Evolutionary conservation across 2,113 vertebrate species (phyloP).

Genomic region (Cochlearius cochlearius): DNA sequence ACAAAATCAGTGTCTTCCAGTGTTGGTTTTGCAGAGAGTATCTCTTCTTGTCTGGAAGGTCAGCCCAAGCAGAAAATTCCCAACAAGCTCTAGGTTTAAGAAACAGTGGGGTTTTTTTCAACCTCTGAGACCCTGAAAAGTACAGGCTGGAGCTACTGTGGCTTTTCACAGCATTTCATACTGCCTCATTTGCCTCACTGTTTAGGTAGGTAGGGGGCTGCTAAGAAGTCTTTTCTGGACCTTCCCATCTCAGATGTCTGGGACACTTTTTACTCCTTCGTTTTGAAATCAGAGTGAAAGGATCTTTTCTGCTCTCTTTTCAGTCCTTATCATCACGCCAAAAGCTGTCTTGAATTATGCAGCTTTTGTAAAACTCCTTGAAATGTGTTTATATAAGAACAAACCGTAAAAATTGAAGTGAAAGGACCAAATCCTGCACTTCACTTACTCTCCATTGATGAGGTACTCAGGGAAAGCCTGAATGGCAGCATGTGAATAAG

Average conservation of each 20-base stretch:
- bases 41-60: not conserved
- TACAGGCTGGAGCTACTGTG: not conserved
- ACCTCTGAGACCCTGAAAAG: not conserved
- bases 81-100: not conserved
- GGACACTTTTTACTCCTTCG: not conserved
- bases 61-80: not conserved
- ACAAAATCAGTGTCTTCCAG: not conserved
- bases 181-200: not conserved
- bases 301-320: slow-evolving; percentile 27
- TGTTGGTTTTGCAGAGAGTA: not conserved
- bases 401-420: slow-evolving; percentile 43
- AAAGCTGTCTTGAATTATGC: slow-evolving; percentile 50
- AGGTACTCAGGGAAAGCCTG: not conserved
- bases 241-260: not conserved
- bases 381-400: slow-evolving; percentile 43
- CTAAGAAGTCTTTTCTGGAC: slow-evolving; percentile 9
- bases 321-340: slow-evolving; percentile 20
- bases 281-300: slow-evolving; percentile 26
- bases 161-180: not conserved
- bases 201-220: not conserved
- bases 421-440: slow-evolving; percentile 21
- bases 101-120: not conserved
- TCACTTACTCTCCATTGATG: not conserved
- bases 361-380: slow-evolving; percentile 37
- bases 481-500: slow-evolving; percentile 21